Conservation (phyloP, 2,888 invertebrate species). For the Acanthosepion esculentum region DNA sequence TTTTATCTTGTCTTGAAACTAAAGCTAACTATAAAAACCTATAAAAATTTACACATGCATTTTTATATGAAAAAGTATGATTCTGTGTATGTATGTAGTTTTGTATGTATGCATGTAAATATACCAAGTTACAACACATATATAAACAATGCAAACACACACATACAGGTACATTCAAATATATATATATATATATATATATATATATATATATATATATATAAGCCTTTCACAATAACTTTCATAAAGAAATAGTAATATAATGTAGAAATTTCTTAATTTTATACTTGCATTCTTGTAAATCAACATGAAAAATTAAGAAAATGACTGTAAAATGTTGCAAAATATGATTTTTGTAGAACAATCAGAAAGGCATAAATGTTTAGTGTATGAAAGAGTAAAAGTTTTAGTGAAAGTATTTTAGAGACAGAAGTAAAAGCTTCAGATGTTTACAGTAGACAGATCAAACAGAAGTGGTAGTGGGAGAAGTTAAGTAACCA, state of each 20-base stretch:
- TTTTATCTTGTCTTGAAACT: background rate
- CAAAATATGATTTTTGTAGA: constrained; percentile 3
- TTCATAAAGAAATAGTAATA: background rate
- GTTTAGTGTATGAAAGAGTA: background rate
- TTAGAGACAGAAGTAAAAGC: background rate
- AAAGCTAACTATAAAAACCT: constrained; percentile 14
- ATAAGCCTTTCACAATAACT: background rate
- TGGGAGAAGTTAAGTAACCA: constrained; percentile 33
- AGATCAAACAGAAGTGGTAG: background rate
- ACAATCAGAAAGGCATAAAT: background rate
- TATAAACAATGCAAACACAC: background rate
- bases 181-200: background rate
- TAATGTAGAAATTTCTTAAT: background rate
- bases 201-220: constrained; percentile 14
- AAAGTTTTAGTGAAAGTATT: background rate
- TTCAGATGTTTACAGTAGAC: background rate
- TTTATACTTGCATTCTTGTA: constrained; percentile 33
- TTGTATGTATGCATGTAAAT: background rate
- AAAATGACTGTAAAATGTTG: background rate
- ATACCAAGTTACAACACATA: background rate
- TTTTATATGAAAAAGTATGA: constrained; percentile 13
- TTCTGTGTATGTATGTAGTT: constrained; percentile 19
- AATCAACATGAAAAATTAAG: background rate
- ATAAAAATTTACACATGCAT: background rate
- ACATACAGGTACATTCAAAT: background rate